Conservation (phyloP, 2,797 vertebrate genomes). For the Semotilus atromaculatus region DNA sequence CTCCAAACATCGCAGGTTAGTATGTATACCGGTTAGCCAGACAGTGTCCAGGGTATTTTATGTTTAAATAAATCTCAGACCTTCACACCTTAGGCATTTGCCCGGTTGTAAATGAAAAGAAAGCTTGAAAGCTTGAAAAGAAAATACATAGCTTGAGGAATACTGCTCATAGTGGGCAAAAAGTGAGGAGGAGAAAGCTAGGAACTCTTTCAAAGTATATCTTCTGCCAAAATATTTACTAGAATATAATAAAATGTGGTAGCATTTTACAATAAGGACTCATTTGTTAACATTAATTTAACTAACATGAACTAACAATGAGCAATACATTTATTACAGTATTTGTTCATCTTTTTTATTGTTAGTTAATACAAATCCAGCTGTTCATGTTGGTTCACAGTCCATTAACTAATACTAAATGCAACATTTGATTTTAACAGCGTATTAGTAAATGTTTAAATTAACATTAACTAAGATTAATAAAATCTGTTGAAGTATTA, state of each 20-base stretch:
- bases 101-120: constrained; percentile 31
- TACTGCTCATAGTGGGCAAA: neutral
- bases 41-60: constrained; percentile 54
- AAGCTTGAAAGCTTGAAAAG: neutral
- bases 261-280: no score
- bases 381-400: no score
- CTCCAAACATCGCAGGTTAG: constrained; percentile 46
- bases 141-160: neutral
- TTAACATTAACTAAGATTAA: no score
- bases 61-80: constrained; percentile 48
- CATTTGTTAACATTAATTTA: no score
- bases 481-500: no score
- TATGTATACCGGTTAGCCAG: constrained; percentile 56
- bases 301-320: no score
- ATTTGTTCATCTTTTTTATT: no score
- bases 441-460: no score
- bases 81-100: constrained; percentile 25
- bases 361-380: no score
- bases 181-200: neutral
- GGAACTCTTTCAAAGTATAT: neutral
- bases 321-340: no score
- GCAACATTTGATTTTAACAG: no score
- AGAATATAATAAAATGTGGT: neutral
- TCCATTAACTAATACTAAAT: no score
- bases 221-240: neutral